Base-by-base conservation (phyloP, 92 coral and sea anemone species). In the Heliopora coerulea region DNA sequence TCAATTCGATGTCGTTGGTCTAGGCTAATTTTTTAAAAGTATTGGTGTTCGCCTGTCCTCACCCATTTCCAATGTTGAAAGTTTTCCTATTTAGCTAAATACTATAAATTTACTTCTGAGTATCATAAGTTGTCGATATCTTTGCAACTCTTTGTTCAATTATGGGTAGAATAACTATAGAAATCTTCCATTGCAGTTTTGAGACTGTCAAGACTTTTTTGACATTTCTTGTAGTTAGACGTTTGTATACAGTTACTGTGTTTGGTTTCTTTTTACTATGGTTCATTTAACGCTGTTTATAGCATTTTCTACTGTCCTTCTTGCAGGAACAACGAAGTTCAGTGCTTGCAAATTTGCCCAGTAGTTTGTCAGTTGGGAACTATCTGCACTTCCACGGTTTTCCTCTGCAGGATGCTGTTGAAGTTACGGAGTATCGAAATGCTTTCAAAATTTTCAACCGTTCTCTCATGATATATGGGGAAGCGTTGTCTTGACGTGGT, bases 391-490 rank as follows among this genome's bases (percentile, higher is more conserved):
- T 8, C 3, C 3, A 8, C 52, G 15, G n/a, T 46, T 46, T 7
- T 46, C n/a, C 52, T 46, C 3, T 2, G 2, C n/a, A 15, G 52
- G 17, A 46, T n/a, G n/a, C 15, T 46, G 52, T n/a, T 15, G n/a
- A 46, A 46, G 52, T 46, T 6, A 46, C 52, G 52, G n/a, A 6
- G 52, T 2, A 2, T 46, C 17, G 52, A 12, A 37, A 46, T 46
- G 52, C 52, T 46, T 46, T 46, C 52, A n/a, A 37, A 11, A 4
- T 46, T 46, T 46, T 8, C 15, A 15, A 46, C 49, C 19, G 57
- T 54, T 12, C 42, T 25, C 13, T 30, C 35, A 70, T 11, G 77
- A 54, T 70, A 70, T 40, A 70, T 70, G 77, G 3, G 77, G 77
- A 18, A 70, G 50, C 4, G 77, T 32, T 1, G 46, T 26, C 33